phyloP scores from a whole-genome alignment of 2,797 vertebrate species.

The Sphaeramia orbicularis region DNA sequence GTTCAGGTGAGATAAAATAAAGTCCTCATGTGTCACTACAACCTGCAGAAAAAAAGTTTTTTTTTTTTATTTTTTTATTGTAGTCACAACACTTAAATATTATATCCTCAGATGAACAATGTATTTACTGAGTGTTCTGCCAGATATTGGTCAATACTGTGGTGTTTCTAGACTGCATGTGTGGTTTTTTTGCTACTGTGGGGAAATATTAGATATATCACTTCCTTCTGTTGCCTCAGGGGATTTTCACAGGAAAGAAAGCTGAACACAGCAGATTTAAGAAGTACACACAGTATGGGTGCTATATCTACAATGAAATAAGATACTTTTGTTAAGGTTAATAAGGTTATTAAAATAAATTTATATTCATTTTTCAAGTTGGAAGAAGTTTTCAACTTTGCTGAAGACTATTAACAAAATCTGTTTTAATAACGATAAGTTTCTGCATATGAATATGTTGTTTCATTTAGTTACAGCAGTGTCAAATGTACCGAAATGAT shows the following conservation, averaged over 20 bases:
- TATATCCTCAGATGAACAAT: not conserved
- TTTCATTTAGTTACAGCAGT: no score
- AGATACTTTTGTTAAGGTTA: no score
- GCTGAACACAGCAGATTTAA: not conserved
- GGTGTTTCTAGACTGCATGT: constrained; percentile 5
- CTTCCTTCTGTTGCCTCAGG: constrained; percentile 23
- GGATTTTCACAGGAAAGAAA: constrained; percentile 20
- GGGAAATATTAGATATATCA: constrained; percentile 19
- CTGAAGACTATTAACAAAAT: no score
- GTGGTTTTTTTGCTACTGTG: not conserved
- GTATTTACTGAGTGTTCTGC: not conserved
- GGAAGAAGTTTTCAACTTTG: no score
- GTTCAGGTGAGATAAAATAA: constrained; percentile 62
- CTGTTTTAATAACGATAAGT: no score
- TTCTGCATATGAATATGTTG: no score
- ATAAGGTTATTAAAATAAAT: no score
- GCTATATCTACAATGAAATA: no score
- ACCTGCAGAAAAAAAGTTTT: no score
- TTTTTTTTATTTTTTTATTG: not conserved
- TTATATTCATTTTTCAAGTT: no score
- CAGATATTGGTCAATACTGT: constrained; percentile 21
- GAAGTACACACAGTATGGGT: no score
- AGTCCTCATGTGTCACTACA: not conserved
- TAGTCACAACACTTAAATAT: not conserved
- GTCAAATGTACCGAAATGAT: no score